phyloP scores from a whole-genome alignment of 2,888 invertebrate species.

The Netelia virgata region DNA sequence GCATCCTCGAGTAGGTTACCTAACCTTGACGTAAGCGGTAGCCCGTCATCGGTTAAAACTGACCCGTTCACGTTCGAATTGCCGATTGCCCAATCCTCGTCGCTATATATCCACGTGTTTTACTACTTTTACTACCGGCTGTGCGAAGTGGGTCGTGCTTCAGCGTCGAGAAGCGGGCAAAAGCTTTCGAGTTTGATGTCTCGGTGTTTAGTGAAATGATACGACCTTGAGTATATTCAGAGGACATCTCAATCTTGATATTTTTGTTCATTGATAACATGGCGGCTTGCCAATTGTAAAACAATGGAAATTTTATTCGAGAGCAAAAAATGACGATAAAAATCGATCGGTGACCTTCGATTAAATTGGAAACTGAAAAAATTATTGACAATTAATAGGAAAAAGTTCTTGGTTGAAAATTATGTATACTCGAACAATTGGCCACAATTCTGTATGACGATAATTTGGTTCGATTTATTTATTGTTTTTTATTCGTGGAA shows the following conservation, averaged over 20 bases:
- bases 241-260: not conserved
- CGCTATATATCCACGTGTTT: not conserved
- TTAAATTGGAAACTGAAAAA: no score
- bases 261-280: not conserved
- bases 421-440: no score
- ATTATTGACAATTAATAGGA: no score
- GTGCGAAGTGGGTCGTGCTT: slow-evolving; percentile 7
- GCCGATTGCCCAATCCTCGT: slow-evolving; percentile 54
- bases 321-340: no score
- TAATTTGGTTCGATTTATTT: not conserved
- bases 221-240: not conserved
- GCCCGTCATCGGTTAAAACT: slow-evolving; percentile 76
- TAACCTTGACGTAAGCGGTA: slow-evolving; percentile 67
- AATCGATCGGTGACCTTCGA: no score
- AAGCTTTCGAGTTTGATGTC: slow-evolving; percentile 1
- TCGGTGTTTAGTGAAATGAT: not conserved
- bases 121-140: slow-evolving; percentile 14
- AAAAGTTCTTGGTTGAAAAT: no score
- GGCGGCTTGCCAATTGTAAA: no score
- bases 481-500: not conserved
- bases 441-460: not conserved
- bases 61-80: slow-evolving; percentile 54
- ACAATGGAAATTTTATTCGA: no score
- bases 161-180: not conserved
- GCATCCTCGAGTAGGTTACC: slow-evolving; percentile 69